Conservation (phyloP, 2,797 vertebrate species). For the Hafferia zeledoni region DNA sequence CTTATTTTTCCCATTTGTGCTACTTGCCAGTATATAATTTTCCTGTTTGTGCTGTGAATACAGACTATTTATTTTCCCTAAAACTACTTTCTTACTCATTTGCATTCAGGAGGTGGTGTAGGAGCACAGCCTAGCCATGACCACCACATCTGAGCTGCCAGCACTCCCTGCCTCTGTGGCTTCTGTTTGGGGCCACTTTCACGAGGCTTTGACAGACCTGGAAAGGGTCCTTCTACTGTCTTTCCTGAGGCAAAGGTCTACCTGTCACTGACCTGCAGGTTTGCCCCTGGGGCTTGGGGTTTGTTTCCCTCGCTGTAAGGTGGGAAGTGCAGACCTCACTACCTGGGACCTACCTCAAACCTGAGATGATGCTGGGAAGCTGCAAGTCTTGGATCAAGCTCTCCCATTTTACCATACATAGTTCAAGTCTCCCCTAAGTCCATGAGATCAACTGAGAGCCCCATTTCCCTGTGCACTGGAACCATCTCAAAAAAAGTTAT, state of each 20-base stretch:
- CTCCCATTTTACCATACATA: background rate
- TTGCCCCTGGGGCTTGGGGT: background rate
- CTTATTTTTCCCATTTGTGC: background rate
- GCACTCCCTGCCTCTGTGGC: fast-evolving
- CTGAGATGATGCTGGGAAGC: background rate
- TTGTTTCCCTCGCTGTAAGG: background rate
- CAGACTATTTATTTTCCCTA: background rate
- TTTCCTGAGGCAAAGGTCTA: background rate
- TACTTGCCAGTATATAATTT: background rate
- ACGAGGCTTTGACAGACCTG: background rate
- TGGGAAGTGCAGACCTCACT: fast-evolving
- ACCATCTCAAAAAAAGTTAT: background rate
- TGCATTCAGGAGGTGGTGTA: background rate
- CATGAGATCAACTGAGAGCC: background rate
- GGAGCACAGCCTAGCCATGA: background rate
- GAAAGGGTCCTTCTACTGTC: background rate
- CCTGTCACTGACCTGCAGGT: background rate
- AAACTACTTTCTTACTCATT: background rate
- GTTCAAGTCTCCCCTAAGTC: background rate
- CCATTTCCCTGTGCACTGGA: background rate
- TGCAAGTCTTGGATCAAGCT: background rate
- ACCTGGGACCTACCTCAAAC: background rate
- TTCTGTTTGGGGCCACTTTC: background rate
- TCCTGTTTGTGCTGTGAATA: background rate
- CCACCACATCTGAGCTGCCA: fast-evolving